A percentile compares a stretch with the other conserved stretches of the same genome.
These are phyloP conservation scores for Porites rus DNA, from an alignment of 92 coral and sea anemone species.

Conservation along the genomic window DNA sequence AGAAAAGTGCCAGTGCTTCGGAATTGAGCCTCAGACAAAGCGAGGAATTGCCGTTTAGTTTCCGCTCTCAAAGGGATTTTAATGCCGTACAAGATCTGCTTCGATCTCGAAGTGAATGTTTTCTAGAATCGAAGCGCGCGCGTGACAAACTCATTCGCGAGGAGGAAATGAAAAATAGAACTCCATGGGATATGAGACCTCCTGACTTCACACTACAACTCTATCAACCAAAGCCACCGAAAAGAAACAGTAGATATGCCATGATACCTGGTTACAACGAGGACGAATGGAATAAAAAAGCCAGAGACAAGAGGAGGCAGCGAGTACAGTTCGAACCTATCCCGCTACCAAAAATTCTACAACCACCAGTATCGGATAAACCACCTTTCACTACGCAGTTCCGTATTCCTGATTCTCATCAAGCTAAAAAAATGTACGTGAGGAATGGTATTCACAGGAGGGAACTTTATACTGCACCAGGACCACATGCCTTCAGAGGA, in stretches of 20 bases:
- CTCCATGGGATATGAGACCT: constrained; percentile 81
- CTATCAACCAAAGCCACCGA: constrained; percentile 78
- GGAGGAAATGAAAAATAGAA: constrained; percentile 44
- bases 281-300: constrained; percentile 73
- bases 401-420: constrained; percentile 77
- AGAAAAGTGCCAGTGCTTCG: neutral
- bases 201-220: constrained; percentile 89
- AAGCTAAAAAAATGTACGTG: constrained; percentile 74
- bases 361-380: constrained; percentile 51
- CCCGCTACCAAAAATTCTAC: constrained; percentile 87
- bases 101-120: constrained; percentile 95
- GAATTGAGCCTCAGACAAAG: neutral
- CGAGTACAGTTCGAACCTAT: constrained; percentile 71
- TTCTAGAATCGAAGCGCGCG: constrained; percentile 75
- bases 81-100: constrained; percentile 82
- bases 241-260: constrained; percentile 77
- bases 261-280: constrained; percentile 78
- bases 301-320: constrained; percentile 62
- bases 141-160: constrained; percentile 46
- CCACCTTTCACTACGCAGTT: constrained; percentile 76
- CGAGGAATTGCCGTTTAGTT: constrained; percentile 57
- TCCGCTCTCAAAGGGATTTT: constrained; percentile 72
- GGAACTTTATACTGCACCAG: constrained; percentile 80
- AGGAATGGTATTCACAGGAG: constrained; percentile 76
- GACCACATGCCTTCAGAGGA: constrained; percentile 92